Evolutionary conservation across 2,888 invertebrate species (phyloP), one percentile per base, ranked within the genome.

Genomic region (Drosophila antonietae): DNA sequence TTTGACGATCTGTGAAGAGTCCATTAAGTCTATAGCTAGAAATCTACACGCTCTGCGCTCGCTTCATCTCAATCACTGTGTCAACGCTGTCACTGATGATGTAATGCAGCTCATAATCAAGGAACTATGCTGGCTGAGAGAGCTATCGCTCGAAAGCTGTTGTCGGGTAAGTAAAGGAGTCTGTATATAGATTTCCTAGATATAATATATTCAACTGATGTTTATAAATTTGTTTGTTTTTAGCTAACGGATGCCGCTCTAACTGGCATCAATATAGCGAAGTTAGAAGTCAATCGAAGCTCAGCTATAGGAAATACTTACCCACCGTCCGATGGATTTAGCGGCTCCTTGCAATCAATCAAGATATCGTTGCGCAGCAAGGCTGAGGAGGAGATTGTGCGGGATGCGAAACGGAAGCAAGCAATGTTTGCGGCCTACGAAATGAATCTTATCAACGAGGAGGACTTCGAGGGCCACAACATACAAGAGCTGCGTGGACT

Each of bases 361-460:
- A 92, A 91, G 81, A 95, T 96, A 75, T 94, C 95, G 58, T 90
- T 96, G 31, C 94, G 95, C 4, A 95, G 95, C 33, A 94, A 94
- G 88, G 95, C 95, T 15, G 96, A 96, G 90, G 95, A 95, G 83
- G 95, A 95, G 83, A 96, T 96, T 73, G 94, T 95, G 2, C 93
- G 94, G 2, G 95, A 96, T 90, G 95, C 95, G 0, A 94, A 93
- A 81, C 93, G 95, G 53, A 96, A 95, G 89, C 93, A 93, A 66
- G 94, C 95, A 75, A 94, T 95, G 37, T 93, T 94, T 93, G 93
- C 93, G 47, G 94, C 95, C 92, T 95, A 95, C 84, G 95, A 95
- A 90, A 94, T 92, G 57, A 91, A 91, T 52, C 67, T 89, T 0
- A 86, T 90, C 28, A 84, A 89, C 55, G 89, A 90, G 6, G 84